Percentiles rank a stretch among this genome's conserved stretches.
phyloP scores from a whole-genome alignment of 2,888 invertebrate species.

The Pilophorus perplexus region DNA sequence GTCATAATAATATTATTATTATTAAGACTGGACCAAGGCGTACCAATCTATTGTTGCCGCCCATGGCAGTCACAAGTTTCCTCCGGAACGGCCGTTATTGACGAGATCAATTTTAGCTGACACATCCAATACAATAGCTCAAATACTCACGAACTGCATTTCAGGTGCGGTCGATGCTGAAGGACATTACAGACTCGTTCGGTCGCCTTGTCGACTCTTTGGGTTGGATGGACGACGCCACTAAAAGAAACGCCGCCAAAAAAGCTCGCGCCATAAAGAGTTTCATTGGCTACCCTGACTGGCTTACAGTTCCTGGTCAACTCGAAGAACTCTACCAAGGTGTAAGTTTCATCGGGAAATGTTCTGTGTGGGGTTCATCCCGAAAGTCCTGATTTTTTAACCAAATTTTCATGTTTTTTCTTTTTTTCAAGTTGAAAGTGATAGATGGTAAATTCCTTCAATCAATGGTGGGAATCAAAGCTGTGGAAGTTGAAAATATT shows the following conservation, averaged over 20 bases:
- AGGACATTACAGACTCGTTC: constrained; percentile 70
- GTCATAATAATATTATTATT: too few species aligned
- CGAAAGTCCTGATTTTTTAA: not conserved
- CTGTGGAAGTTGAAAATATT: constrained; percentile 45
- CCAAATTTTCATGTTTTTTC: too few species aligned
- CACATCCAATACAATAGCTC: too few species aligned
- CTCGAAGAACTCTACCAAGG: constrained; percentile 68
- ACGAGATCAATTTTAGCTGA: too few species aligned
- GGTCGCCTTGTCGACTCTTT: constrained; percentile 62
- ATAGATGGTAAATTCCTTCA: constrained; percentile 46
- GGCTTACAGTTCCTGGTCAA: constrained; percentile 65
- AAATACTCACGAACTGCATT: too few species aligned
- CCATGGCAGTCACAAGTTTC: too few species aligned
- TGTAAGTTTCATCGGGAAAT: constrained; percentile 53
- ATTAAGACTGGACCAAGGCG: too few species aligned
- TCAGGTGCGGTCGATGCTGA: constrained; percentile 69
- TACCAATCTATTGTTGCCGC: too few species aligned
- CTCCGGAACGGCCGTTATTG: too few species aligned
- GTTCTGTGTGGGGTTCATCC: not conserved
- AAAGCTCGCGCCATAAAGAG: constrained; percentile 73
- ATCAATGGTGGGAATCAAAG: constrained; percentile 48
- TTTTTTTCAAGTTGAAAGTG: constrained; percentile 46
- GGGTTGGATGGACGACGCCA: constrained; percentile 74
- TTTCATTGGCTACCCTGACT: constrained; percentile 74
- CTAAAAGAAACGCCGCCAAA: constrained; percentile 69